Base-by-base conservation (phyloP, 2,888 invertebrate species). In the Cheilosia vernalis region DNA sequence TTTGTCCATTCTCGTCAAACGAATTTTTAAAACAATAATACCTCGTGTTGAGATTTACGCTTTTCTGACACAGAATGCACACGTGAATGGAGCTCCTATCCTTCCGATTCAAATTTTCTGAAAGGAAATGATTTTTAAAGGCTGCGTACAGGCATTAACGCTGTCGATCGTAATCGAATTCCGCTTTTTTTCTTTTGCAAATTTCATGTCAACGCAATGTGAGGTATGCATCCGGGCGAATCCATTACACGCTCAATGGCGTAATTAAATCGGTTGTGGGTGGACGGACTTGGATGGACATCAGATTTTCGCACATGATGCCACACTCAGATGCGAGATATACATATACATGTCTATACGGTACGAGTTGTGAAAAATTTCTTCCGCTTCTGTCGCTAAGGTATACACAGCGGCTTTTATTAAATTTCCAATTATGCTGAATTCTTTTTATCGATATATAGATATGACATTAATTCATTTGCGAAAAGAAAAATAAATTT, bases 181-280 rank as follows among this genome's bases (percentile, higher is more conserved):
- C 19, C 0, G 10, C 24, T 51, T 51, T 51, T 4, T 21, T 15
- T 27, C 13, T 24, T 24, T 24, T 51, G 51, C 0, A 24, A 24
- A 51, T 51, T 51, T 21, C 24, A 24, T 51, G 21, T 24, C 24
- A 51, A 15, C 51, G 5, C 51, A 15, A 51, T 24, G 27, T 51
- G 21, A 24, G 5, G 21, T 24, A 24, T 15, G 15, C 51, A 24
- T 51, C 13, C 15, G 24, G 51, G 51, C 24, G 24, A 51, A 24
- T 24, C 51, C 51, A 24, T 51, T 51, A 51, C 19, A 51, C 24
- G 21, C 51, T 27, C 51, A 51, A 27, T 51, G 51, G 51, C 24
- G 21, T 27, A 51, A 51, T 51, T 51, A 51, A 51, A 51, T 51
- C 51, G 49, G 47, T 6, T 49, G 0, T 15, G 51, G 27, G 27